phyloP scores from a whole-genome alignment of 2,797 vertebrate genomes.

The Chrysocyon brachyurus region DNA sequence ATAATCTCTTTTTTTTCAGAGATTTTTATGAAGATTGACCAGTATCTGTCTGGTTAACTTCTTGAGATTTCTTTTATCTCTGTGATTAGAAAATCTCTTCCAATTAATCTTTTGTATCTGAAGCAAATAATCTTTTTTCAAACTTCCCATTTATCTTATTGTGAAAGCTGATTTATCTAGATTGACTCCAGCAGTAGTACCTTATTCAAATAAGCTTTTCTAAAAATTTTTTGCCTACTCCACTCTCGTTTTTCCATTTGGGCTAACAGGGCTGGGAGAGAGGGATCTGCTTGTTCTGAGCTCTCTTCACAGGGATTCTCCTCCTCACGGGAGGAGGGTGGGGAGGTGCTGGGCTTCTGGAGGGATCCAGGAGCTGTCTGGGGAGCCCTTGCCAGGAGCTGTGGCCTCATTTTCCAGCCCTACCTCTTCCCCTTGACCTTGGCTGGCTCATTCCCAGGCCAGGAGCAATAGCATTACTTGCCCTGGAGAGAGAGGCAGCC shows the following conservation, averaged over 20 bases:
- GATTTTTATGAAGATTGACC: conserved; percentile 42
- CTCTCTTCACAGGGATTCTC: background rate
- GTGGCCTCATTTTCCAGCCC: background rate
- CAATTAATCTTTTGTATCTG: conserved; percentile 67
- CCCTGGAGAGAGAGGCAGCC: background rate
- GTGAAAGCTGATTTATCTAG: conserved; percentile 37
- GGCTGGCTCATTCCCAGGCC: background rate
- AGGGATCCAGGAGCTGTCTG: background rate
- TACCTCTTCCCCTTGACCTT: background rate
- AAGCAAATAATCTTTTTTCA: conserved; percentile 58
- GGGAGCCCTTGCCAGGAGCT: background rate
- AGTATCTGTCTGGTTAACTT: conserved; percentile 31
- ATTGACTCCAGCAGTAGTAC: background rate
- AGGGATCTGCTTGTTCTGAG: background rate
- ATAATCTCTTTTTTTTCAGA: conserved; percentile 15
- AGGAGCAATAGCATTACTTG: background rate
- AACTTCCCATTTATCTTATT: background rate
- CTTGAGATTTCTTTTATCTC: conserved; percentile 59
- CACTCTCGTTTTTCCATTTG: background rate
- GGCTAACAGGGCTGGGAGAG: background rate
- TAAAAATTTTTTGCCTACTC: conserved; percentile 6
- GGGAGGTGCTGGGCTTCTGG: background rate
- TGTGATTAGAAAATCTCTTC: conserved; percentile 45
- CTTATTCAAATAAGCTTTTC: conserved; percentile 34
- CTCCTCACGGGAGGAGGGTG: background rate